Base-by-base conservation (phyloP, 2,113 vertebrate species). In the Cyprichromis sp. region DNA sequence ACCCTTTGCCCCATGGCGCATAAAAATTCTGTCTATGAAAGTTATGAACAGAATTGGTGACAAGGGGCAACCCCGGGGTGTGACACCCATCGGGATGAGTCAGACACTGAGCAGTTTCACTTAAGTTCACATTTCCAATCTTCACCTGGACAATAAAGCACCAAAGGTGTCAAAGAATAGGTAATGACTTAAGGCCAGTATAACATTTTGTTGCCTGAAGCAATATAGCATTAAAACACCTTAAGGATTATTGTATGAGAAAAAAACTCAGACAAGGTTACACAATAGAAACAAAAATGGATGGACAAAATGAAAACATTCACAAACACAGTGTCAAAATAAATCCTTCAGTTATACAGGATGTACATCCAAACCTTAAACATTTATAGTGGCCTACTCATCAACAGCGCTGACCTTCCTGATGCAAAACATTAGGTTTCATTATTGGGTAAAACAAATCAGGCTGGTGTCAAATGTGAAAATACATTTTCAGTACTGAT, bases 401-500 rank as follows among this genome's bases (percentile, higher is more conserved):
- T 91, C 50, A 83, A 88, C 78, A 86, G n/a, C 40, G 53, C n/a
- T 83, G 36, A n/a, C 83, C 42, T 21, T 88, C 29, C 24, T 76
- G 24, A 84, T 83, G 19, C 83, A 85, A 83, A 86, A 87, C 66
- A 79, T 79, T 6, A 71, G 8, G 83, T 84, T 85, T 85, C 55
- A 90, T 87, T 86, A 73, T 85, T 52, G 14, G 9, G 1, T 81
- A 86, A 85, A 91, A 85, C 57, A 63, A 89, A 86, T 89, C 53
- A 76, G 79, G 68, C 84, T 68, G 21, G 53, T 76, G 78, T 89
- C 84, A 21, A 63, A 59, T 71, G 42, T 83, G 81, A 57, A 89
- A 88, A 90, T 87, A 86, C 31, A 93, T 86, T 80, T 82, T 40
- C 85, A 88, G 47, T 36, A 34, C 47, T 52, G 61, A 83, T 61